Percentiles rank a stretch among this genome's conserved stretches.
Conservation (phyloP, 2,797 vertebrate species). For the Pygocentrus nattereri region DNA sequence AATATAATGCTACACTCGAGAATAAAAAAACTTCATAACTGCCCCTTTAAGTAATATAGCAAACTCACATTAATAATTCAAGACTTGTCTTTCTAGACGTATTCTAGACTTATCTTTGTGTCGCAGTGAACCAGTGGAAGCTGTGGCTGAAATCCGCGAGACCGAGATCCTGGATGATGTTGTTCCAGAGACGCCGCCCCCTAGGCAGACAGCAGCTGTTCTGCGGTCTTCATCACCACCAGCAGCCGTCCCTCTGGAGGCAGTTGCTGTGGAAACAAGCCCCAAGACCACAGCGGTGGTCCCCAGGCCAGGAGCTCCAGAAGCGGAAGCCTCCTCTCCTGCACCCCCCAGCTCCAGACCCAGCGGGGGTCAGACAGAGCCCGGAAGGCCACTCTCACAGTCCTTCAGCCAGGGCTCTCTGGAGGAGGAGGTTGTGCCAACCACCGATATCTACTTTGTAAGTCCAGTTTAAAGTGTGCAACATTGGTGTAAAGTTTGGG, state of each 20-base stretch:
- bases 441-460: constrained; percentile 97
- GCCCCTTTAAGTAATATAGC: too few relatives aligned
- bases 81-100: too few relatives aligned
- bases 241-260: constrained; percentile 5
- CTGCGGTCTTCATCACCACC: constrained; percentile 3
- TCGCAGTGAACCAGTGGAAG: constrained; percentile 2
- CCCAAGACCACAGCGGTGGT: not conserved
- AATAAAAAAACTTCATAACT: too few relatives aligned
- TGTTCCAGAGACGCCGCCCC: not conserved
- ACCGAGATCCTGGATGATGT: constrained; percentile 48
- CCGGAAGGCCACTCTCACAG: constrained; percentile 86
- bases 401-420: constrained; percentile 89
- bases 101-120: not conserved
- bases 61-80: too few relatives aligned
- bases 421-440: constrained; percentile 78
- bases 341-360: constrained; percentile 54
- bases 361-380: constrained; percentile 63
- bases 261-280: constrained; percentile 12
- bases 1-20: too few relatives aligned
- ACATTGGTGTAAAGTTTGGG: not conserved
- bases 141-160: constrained; percentile 24
- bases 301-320: constrained; percentile 2
- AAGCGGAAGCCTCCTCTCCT: not conserved
- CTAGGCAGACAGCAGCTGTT: constrained; percentile 16
- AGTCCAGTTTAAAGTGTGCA: constrained; percentile 69